phyloP scores from a whole-genome alignment of 2,888 invertebrate species.

The Trichogramma evanescens region DNA sequence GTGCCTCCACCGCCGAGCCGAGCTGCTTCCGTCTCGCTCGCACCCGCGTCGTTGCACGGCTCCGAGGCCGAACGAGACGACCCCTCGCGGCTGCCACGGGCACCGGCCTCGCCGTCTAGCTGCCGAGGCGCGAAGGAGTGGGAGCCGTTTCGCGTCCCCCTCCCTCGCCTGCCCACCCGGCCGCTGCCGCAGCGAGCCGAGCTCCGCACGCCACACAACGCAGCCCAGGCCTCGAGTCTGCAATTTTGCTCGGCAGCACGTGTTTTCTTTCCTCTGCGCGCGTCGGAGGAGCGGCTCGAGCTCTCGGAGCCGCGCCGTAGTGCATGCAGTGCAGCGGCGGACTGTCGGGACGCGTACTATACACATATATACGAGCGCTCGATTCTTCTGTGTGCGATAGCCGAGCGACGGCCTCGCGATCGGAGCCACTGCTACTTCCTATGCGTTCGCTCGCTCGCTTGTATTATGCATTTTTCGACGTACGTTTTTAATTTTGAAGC shows the following conservation, averaged over 20 bases:
- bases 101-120: too few species aligned
- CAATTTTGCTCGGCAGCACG: constrained; percentile 8
- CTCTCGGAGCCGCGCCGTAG: too few species aligned
- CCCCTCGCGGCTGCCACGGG: too few species aligned
- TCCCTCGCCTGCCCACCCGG: neutral
- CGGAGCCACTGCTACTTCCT: too few species aligned
- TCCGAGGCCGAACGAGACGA: neutral
- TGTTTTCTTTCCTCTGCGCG: constrained; percentile 11
- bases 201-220: neutral
- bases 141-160: constrained; percentile 7
- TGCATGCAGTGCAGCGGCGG: too few species aligned
- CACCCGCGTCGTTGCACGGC: neutral
- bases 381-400: too few species aligned
- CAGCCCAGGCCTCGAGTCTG: constrained; percentile 3
- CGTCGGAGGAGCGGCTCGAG: constrained; percentile 27
- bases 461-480: too few species aligned
- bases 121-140: neutral
- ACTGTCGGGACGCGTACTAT: too few species aligned
- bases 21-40: constrained; percentile 15
- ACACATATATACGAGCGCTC: too few species aligned
- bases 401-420: too few species aligned
- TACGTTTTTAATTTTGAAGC: too few species aligned
- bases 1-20: constrained; percentile 13
- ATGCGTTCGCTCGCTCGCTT: too few species aligned
- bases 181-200: neutral